These are phyloP conservation scores for Limnephilus rhombicus DNA, from an alignment of 2,888 invertebrate species.

Conservation along the genomic window DNA sequence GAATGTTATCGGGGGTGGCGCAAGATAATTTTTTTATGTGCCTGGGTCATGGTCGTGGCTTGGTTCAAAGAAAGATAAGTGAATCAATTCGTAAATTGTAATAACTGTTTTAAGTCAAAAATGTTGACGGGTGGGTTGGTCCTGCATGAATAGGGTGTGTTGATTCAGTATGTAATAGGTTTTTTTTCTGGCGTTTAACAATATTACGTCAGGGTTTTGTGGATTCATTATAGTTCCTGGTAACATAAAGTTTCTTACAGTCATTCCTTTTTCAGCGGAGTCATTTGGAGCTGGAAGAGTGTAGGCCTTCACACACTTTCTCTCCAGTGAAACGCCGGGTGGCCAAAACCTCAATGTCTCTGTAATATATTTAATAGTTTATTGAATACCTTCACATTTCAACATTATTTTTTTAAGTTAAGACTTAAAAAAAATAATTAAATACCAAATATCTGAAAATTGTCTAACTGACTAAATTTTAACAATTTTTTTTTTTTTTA, in stretches of 20 bases:
- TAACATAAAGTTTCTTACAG: slow-evolving; percentile 13
- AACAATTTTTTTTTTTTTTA: too few relatives aligned
- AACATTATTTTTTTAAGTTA: neutral
- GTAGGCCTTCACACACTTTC: slow-evolving; percentile 75
- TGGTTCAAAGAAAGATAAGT: too few relatives aligned
- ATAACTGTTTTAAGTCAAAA: too few relatives aligned
- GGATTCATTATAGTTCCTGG: neutral
- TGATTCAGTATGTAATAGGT: too few relatives aligned
- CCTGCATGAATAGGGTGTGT: neutral
- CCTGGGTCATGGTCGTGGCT: too few relatives aligned
- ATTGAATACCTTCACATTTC: too few relatives aligned
- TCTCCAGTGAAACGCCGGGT: slow-evolving; percentile 72
- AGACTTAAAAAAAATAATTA: too few relatives aligned
- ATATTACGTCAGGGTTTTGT: neutral
- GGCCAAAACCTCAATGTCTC: slow-evolving; percentile 76
- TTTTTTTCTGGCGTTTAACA: neutral
- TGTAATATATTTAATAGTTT: slow-evolving; percentile 62
- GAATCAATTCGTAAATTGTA: too few relatives aligned
- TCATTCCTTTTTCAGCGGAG: neutral
- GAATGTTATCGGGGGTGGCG: neutral
- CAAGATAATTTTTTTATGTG: too few relatives aligned
- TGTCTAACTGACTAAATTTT: too few relatives aligned
- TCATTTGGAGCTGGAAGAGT: slow-evolving; percentile 66
- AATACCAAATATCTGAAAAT: too few relatives aligned
- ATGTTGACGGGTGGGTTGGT: too few relatives aligned